phyloP scores from a whole-genome alignment of 1,140 invertebrate genomes.

The Drosophila prosaltans region DNA sequence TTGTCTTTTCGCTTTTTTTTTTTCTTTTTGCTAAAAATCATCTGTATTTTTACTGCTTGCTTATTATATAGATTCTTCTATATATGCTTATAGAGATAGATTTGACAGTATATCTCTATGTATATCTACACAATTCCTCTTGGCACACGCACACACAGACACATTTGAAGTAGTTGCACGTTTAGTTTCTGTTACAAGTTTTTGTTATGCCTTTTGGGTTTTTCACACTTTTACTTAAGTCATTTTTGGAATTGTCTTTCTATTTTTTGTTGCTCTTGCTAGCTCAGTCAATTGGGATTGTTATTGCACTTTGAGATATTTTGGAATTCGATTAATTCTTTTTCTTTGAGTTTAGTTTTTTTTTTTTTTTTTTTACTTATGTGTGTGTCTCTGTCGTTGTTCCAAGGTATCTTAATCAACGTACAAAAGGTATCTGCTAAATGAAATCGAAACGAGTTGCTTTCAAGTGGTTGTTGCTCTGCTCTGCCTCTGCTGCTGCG shows the following conservation, averaged over 20 bases:
- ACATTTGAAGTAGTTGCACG: conserved; percentile 59
- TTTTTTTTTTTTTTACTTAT: conserved; percentile 37
- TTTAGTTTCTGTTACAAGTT: conserved; percentile 38
- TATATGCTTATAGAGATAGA: conserved; percentile 39
- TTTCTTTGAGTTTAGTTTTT: conserved; percentile 47
- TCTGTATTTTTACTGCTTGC: conserved; percentile 74
- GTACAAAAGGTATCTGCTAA: conserved; percentile 83
- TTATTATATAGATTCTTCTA: conserved; percentile 72
- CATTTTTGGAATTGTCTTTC: conserved; percentile 58
- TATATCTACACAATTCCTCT: conserved; percentile 23
- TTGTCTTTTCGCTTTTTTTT: conserved; percentile 65
- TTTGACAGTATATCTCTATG: conserved; percentile 18
- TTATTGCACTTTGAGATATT: conserved; percentile 28
- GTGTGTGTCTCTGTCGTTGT: conserved; percentile 51
- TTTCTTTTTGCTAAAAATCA: conserved; percentile 75
- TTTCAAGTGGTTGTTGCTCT: conserved; percentile 79
- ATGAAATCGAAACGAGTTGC: conserved; percentile 83
- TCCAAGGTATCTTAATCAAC: conserved; percentile 81
- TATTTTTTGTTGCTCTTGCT: conserved; percentile 10
- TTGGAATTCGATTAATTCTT: conserved; percentile 56
- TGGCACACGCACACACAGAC: conserved; percentile 50
- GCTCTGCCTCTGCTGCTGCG: conserved; percentile 49
- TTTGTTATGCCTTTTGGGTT: conserved; percentile 55
- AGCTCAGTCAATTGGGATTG: conserved; percentile 21
- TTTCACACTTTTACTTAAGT: conserved; percentile 73